phyloP scores from a whole-genome alignment of 2,113 vertebrate species.

The Eira barbara region DNA sequence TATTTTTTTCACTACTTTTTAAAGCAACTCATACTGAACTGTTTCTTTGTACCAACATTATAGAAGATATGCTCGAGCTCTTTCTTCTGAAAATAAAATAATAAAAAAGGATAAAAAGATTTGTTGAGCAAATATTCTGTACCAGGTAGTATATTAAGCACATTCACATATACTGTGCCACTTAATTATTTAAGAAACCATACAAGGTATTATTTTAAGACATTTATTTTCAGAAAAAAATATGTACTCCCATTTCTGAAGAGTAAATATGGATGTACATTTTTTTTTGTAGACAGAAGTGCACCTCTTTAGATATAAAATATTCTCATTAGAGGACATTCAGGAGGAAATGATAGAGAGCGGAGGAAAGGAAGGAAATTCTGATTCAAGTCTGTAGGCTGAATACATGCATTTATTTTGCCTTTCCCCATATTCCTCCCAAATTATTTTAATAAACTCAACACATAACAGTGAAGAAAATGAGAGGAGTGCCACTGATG shows the following conservation, averaged over 20 bases:
- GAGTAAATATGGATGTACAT: not conserved
- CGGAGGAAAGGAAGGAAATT: not conserved
- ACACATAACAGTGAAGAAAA: not conserved
- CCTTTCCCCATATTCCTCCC: not conserved
- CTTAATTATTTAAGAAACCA: constrained; percentile 7
- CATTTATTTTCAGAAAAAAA: constrained; percentile 45
- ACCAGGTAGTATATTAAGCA: not conserved
- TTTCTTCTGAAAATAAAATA: constrained; percentile 24
- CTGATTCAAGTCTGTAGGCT: not conserved
- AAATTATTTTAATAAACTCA: not conserved
- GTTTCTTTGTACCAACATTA: not conserved
- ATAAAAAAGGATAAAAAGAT: not conserved
- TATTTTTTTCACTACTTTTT: not conserved
- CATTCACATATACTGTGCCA: not conserved
- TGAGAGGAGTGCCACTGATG: not conserved
- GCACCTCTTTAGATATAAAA: not conserved
- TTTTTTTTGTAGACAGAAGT: not conserved
- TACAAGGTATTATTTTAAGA: not conserved
- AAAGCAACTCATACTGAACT: not conserved
- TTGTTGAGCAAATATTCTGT: not conserved
- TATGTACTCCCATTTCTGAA: not conserved
- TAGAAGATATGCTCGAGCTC: not conserved
- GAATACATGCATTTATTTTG: not conserved
- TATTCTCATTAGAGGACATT: constrained; percentile 8
- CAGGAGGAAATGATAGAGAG: not conserved